Base-by-base conservation (phyloP, 2,797 vertebrate genomes). In the Apodemus agrarius region DNA sequence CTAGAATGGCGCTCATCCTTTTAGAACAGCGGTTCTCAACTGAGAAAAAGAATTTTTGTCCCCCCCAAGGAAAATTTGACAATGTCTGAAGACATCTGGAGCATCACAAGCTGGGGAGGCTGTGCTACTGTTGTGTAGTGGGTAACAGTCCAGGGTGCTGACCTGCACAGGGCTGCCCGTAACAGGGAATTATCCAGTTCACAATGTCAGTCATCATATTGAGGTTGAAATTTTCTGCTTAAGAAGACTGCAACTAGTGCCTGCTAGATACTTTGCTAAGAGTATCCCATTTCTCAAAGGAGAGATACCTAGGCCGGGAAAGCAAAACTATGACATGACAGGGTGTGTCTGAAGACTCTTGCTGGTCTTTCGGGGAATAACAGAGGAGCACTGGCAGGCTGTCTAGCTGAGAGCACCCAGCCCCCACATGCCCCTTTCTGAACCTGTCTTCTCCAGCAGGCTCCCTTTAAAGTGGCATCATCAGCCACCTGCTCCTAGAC, bases 401-500 rank as follows among this genome's bases (percentile, higher is more conserved):
- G 72, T 43, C 82, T 84, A 31, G n/a, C 37, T 22, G 59, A 37
- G 12, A 57, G 57, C 31, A 21, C 72, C 67, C 80, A 84, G 79
- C 19, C 79, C 65, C 79, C 16, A 21, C 31, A 3, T 24, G 0
- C 34, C 81, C 88, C 72, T 83, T 80, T 75, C 89, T 11, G 88
- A 86, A 80, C 79, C 82, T 69, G 81, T 46, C 34, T 93, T 94
- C 74, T 13, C 22, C 34, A 19, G 17, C 31, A 19, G 75, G 31
- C 34, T 95, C 21, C 80, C 80, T 94, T 79, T 67, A 79, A 93
- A 92, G 87, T 75, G 81, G 26, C 89, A 52, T 72, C 94, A 92
- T 96, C 94, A 96, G 93, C 82, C 81, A 94, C 83, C 83, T 96
- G 96, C 63, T 94, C 79, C 89, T 85, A 75, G 76, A 89, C 29